phyloP scores from a whole-genome alignment of 2,888 invertebrate genomes.

The Dioctria rufipes region DNA sequence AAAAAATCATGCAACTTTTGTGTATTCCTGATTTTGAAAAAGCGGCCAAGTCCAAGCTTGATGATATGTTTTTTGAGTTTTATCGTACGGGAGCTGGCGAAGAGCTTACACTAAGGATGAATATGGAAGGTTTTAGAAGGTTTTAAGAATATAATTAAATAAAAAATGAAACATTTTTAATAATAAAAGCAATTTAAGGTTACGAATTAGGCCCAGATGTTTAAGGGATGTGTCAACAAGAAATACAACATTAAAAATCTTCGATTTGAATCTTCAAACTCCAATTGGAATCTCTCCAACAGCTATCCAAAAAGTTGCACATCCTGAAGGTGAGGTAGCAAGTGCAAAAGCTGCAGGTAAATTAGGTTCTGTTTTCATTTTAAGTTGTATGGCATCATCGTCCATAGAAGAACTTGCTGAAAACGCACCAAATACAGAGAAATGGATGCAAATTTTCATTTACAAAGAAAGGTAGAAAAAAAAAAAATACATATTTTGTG shows the following conservation, averaged over 20 bases:
- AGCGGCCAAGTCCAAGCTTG: slow-evolving; percentile 76
- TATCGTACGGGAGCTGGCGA: slow-evolving; percentile 86
- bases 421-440: slow-evolving; percentile 79
- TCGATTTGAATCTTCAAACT: slow-evolving; percentile 77
- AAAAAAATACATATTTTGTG: not conserved
- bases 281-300: slow-evolving; percentile 86
- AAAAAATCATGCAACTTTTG: slow-evolving; percentile 68
- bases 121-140: slow-evolving; percentile 79
- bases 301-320: slow-evolving; percentile 89
- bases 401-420: slow-evolving; percentile 87
- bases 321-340: slow-evolving; percentile 86
- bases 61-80: slow-evolving; percentile 81
- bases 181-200: slow-evolving; percentile 70
- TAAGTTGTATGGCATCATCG: slow-evolving; percentile 85
- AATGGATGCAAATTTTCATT: slow-evolving; percentile 91
- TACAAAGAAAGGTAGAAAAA: slow-evolving; percentile 76
- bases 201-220: slow-evolving; percentile 81
- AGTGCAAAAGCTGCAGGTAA: slow-evolving; percentile 84
- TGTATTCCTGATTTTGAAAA: slow-evolving; percentile 82
- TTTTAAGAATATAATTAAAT: slow-evolving; percentile 1
- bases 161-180: not conserved
- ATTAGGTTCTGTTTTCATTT: slow-evolving; percentile 79
- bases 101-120: slow-evolving; percentile 80
- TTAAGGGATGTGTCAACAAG: slow-evolving; percentile 78
- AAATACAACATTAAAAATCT: slow-evolving; percentile 74